Evolutionary conservation across 2,888 invertebrate genomes (phyloP).

Genomic region (Phymatocera aterrima): DNA sequence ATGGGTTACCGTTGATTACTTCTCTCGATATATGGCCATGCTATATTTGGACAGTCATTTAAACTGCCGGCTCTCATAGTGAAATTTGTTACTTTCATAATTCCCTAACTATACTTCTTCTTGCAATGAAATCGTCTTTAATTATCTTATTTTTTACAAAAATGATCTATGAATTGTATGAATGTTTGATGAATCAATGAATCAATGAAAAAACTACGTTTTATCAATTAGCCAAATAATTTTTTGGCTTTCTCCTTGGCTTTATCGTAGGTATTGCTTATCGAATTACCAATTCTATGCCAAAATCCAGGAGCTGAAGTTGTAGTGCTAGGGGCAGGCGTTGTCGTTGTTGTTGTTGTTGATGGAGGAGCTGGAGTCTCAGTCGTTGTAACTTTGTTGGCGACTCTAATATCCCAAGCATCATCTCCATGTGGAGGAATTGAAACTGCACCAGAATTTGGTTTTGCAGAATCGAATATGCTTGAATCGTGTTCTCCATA

Average conservation of each 20-base stretch:
- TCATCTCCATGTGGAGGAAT: constrained; percentile 56
- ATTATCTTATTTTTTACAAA: constrained; percentile 19
- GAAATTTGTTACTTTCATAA: too few species aligned
- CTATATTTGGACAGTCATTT: too few species aligned
- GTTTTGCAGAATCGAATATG: constrained; percentile 56
- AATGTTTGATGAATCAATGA: not conserved
- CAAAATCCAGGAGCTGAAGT: constrained; percentile 77
- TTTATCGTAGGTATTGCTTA: constrained; percentile 76
- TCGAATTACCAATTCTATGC: constrained; percentile 77
- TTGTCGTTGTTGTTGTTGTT: constrained; percentile 49
- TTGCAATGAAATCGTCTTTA: not conserved
- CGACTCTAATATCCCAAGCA: constrained; percentile 63
- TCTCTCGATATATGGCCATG: too few species aligned
- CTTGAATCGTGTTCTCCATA: constrained; percentile 58
- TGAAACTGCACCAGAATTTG: constrained; percentile 63
- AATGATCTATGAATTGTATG: not conserved
- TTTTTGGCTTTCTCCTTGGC: constrained; percentile 77
- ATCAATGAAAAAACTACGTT: not conserved
- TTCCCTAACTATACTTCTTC: too few species aligned
- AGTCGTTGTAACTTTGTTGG: constrained; percentile 42
- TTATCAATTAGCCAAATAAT: constrained; percentile 63
- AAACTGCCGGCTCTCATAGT: too few species aligned
- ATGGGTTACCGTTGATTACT: too few species aligned
- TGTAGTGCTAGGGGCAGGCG: constrained; percentile 55
- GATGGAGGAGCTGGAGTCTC: constrained; percentile 49